Base-by-base conservation (phyloP, 2,797 vertebrate species). In the Hydrolagus colliei region DNA sequence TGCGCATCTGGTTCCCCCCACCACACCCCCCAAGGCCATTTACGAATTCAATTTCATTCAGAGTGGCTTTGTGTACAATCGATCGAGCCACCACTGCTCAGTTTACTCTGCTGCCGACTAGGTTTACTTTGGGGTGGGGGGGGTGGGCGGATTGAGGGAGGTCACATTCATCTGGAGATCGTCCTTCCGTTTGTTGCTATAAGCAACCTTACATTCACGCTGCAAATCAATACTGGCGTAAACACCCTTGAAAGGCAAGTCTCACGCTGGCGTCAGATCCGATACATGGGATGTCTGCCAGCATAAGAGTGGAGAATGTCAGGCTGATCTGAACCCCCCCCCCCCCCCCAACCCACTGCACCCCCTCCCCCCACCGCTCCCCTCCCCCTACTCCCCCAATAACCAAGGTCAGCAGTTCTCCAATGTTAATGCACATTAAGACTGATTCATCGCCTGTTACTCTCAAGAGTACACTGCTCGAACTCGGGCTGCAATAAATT, bases 221-320 rank as follows among this genome's bases (percentile, higher is more conserved):
- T 84, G 13, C 79, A 84, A 84, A 11, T 41, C 52, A 4, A 67
- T 18, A 52, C 32, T 71, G 18, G 16, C 65, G 41, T 84, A 68
- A 84, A 84, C 71, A 41, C 79, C 79, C 52, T 22, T 65, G 32
- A 41, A 65, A 84, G 71, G 79, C n/a, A 71, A 65, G 79, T 65
- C 16, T 84, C 79, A 84, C 68, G 79, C 41, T 52, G 41, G 41
- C 41, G 41, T 52, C 41, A 63, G 79, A 68, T 84, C 71, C 41
- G 79, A 71, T 71, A 65, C 65, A 6, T 52, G 63, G 20, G 20
- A 20, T 10, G 32, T 65, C 41, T 71, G 65, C 79, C 65, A 84
- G 41, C 71, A 32, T 68, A 82, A 82, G 27, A 84, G 79, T 84
- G 65, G 79, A 63, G 16, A 52, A 68, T 35, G 79, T 84, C 63